Percentiles rank a stretch among this genome's conserved stretches.
These are phyloP conservation scores for Catagonus wagneri DNA, from an alignment of 2,113 vertebrate genomes.

Conservation along the genomic window DNA sequence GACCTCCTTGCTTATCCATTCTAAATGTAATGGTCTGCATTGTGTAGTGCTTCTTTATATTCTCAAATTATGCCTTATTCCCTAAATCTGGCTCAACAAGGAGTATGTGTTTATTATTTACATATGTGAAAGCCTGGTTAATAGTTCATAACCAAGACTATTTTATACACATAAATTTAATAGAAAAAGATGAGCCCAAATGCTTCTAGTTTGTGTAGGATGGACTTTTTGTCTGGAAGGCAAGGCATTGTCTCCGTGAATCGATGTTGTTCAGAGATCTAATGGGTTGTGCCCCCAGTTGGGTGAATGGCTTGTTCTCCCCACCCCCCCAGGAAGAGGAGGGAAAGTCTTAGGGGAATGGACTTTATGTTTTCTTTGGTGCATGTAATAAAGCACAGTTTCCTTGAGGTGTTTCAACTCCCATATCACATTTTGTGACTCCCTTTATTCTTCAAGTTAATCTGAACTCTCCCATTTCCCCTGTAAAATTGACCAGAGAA, in stretches of 20 bases:
- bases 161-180: neutral
- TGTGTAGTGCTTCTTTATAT: neutral
- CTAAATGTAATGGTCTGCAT: neutral
- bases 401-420: neutral
- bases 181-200: neutral
- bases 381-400: neutral
- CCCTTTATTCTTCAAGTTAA: slow-evolving; percentile 12
- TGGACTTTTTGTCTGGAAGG: neutral
- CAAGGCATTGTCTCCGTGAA: neutral
- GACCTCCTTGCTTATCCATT: no score
- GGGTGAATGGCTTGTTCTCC: neutral
- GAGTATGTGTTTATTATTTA: neutral
- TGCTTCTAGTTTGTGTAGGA: neutral
- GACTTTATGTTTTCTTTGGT: neutral
- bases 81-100: slow-evolving; percentile 16
- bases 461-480: neutral
- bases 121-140: neutral
- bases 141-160: neutral
- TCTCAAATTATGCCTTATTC: neutral
- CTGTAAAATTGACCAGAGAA: neutral
- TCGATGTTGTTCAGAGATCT: neutral
- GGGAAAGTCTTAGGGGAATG: neutral
- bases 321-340: neutral
- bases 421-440: neutral
- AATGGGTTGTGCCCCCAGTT: neutral